A percentile compares a stretch with the other conserved stretches of the same genome.
Evolutionary conservation across 2,113 vertebrate genomes (phyloP).

Genomic region (Corythaeola cristata): DNA sequence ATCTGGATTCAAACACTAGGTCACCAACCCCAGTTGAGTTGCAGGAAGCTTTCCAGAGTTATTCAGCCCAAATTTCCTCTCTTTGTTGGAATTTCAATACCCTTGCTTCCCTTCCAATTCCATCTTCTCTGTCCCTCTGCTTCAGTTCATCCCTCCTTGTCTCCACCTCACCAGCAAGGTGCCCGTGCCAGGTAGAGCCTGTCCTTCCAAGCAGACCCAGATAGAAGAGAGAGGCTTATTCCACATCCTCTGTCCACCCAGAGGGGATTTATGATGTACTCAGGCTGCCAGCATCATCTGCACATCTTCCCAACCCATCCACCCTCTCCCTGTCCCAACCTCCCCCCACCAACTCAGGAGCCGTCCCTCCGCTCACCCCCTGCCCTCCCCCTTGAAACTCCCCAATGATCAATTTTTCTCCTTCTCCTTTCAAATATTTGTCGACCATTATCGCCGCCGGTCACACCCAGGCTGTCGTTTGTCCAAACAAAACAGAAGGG

Average conservation of each 20-base stretch:
- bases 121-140: background rate
- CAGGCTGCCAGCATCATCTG: background rate
- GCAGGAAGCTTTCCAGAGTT: background rate
- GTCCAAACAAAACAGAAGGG: conserved; percentile 30
- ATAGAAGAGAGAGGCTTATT: background rate
- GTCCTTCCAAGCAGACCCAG: background rate
- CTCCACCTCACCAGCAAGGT: background rate
- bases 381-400: background rate
- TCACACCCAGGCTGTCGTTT: conserved; percentile 40
- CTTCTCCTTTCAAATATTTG: conserved; percentile 47
- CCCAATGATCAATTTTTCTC: conserved; percentile 17
- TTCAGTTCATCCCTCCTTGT: background rate
- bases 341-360: background rate
- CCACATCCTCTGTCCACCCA: background rate
- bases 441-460: background rate
- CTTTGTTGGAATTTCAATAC: background rate
- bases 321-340: background rate
- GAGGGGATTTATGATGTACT: background rate
- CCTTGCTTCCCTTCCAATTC: rapidly evolving
- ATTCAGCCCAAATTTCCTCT: background rate
- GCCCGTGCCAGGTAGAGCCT: background rate
- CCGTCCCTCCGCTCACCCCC: background rate
- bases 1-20: background rate
- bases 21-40: background rate
- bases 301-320: background rate